Evolutionary conservation across 2,113 vertebrate species (phyloP), one percentile per base, ranked within the genome.

Genomic region (human (Homo sapiens)): DNA sequence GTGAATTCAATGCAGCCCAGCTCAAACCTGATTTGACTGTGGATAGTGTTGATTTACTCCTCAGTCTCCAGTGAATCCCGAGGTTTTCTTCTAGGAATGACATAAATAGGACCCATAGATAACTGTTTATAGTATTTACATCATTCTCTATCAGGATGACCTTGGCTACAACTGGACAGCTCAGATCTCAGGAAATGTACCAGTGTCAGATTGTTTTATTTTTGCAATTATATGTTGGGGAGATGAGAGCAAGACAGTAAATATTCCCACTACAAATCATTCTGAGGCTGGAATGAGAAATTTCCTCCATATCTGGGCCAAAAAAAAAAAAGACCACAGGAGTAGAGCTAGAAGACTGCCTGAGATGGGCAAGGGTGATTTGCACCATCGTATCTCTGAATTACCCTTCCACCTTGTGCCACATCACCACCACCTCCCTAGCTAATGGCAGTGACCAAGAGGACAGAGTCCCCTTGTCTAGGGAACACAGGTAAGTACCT

Each of bases 121-220:
- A 93, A 78, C 78, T 43, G 18, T 35, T 81, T 72, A 90, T 48
- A 59, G 23, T 59, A 55, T 84, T 73, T 84, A 10, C 78, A 80
- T 96, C 89, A 94, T 40, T 90, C 50, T 76, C 73, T 70, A 32
- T 92, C 83, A 79, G 52, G 48, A 40, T 90, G 76, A 90, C 95
- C 96, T 93, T 80, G 61, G 23, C 64, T 61, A 70, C 61, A 88
- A 61, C 14, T 25, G n/a, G 76, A 80, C 61, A 73, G 92, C 73
- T 96, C 86, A 80, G 61, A 76, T 68, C 59, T 70, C 79, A 48
- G 64, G 40, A 95, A 93, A 90, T 20, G 14, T 52, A 89, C 40
- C 32, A 20, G 13, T 59, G 66, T 96, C 86, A 72, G 59, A 68
- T 68, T 87, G 94, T 66, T 97, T 93, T 96, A 89, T 95, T 95